Evolutionary conservation across 2,113 vertebrate genomes (phyloP), one percentile per base, ranked within the genome.

Genomic region (Rhynchomys soricoides): DNA sequence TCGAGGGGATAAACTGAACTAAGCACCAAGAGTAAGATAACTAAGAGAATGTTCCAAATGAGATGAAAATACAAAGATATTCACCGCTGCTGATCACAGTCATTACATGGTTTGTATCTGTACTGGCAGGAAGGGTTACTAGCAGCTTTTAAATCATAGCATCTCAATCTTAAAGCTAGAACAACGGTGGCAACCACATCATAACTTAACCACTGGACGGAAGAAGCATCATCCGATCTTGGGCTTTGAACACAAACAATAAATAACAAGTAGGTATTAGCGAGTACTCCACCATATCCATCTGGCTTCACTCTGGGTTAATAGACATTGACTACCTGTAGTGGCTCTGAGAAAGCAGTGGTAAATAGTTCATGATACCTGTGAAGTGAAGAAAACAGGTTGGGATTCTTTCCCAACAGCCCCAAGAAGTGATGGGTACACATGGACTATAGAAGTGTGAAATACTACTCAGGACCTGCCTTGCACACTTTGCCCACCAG

Each of bases 111-210:
- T 19, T 24, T 78, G 12, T 85, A 85, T 87, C 29, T 90, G 16
- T 75, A 50, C 26, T 93, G 79, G 22, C 93, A 66, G 62, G n/a
- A 92, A 68, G 24, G 13, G 45, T 13, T 89, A 59, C 86, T 85
- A 40, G 87, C 86, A 91, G 52, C 74, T 73, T 1, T 94, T 62
- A 37, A 73, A 31, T 79, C 55, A 37, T 0, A 88, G 3, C 70
- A 90, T 62, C 94, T 95, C 55, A 62, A 15, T 89, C 34, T 93
- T 83, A 66, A 90, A 22, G 48, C 34, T 91, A 64, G 37, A 86
- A 82, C 22, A 89, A 57, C 16, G 24, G 81, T 43, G 66, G 86
- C 79, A 93, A 9, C 55, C 91, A 57, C 10, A 71, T 45, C 89
- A 89, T 66, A 86, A 52, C 40, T 92, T 89, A 68, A 94, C 86